phyloP scores from a whole-genome alignment of 53 echinoderm and acorn worm species.

The Echinarachnius parma region DNA sequence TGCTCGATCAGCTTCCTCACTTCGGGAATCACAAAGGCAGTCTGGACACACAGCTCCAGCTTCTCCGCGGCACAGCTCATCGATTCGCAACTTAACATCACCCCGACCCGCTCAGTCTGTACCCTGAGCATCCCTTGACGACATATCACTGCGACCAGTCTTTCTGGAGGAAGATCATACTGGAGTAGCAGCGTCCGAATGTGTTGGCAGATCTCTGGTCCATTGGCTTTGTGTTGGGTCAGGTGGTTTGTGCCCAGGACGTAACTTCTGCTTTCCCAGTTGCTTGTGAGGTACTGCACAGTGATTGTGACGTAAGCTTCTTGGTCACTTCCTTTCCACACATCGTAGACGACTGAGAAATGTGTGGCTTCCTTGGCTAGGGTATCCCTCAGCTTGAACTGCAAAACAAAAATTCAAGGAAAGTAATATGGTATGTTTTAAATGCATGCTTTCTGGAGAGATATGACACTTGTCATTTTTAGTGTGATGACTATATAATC shows the following conservation, averaged over 20 bases:
- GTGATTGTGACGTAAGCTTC: constrained; percentile 17
- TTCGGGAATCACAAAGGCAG: constrained; percentile 16
- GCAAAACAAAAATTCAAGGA: too few species aligned
- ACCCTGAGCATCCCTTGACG: constrained; percentile 23
- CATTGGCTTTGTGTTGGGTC: neutral
- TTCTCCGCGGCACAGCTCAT: constrained; percentile 44
- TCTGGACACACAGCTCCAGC: constrained; percentile 31
- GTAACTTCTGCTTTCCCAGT: constrained; percentile 29
- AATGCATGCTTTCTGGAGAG: too few species aligned
- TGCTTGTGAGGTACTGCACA: constrained; percentile 13
- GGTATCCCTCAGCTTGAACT: constrained; percentile 19
- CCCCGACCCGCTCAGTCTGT: neutral
- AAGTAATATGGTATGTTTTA: too few species aligned
- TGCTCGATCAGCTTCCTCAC: constrained; percentile 3
- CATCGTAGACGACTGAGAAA: constrained; percentile 22
- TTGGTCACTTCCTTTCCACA: constrained; percentile 32
- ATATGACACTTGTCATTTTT: too few species aligned
- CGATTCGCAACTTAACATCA: constrained; percentile 3
- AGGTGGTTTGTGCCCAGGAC: constrained; percentile 20
- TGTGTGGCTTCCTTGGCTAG: constrained; percentile 15
- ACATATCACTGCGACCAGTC: constrained; percentile 3
- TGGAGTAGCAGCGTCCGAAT: constrained; percentile 1
- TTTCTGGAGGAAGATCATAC: constrained; percentile 8
- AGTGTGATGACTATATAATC: too few species aligned
- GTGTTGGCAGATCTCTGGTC: constrained; percentile 3